Evolutionary conservation across 2,888 invertebrate genomes (phyloP), one percentile per base, ranked within the genome.

Genomic region (Diplazon laetatorius): DNA sequence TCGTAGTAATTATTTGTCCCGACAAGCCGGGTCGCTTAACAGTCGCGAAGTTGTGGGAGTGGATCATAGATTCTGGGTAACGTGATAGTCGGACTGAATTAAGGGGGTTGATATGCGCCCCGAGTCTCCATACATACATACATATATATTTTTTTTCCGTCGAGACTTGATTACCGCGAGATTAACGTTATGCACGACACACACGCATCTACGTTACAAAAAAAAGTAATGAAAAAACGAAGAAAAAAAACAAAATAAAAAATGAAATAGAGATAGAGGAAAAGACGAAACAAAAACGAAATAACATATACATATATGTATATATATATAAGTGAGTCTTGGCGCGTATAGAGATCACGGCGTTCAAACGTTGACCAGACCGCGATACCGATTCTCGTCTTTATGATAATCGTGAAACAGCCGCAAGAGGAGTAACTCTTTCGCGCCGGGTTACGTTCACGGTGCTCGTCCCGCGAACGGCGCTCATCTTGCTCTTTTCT

Each of bases 391-490:
- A 73, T 68, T 69, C 77, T 78, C 73, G 69, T 73, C 73, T 78
- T 78, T 78, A 78, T 65, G 77, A 78, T 78, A 78, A 78, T 78
- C 78, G 78, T 74, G 78, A 65, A 66, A 46, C 50, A 60, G 60
- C 59, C 60, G 42, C 65, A n/a, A n/a, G 52, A 70, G 65, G 52
- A 55, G 48, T 70, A 74, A 78, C 52, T 74, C 60, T 42, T 25
- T n/a, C n/a, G n/a, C n/a, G n/a, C n/a, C n/a, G n/a, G 42, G 14
- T 39, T 52, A 44, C 60, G 74, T n/a, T 14, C 68, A 16, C 25
- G n/a, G n/a, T n/a, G 52, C 18, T 30, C 30, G 30, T 30, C 30
- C n/a, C n/a, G 30, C 2, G 30, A 30, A 2, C 30, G 4, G 30
- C 30, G 30, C 30, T 2, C 16, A 8, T 50, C 62, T 72, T 50